Base-by-base conservation (phyloP, 2,113 vertebrate genomes). In the Salminus brasiliensis region DNA sequence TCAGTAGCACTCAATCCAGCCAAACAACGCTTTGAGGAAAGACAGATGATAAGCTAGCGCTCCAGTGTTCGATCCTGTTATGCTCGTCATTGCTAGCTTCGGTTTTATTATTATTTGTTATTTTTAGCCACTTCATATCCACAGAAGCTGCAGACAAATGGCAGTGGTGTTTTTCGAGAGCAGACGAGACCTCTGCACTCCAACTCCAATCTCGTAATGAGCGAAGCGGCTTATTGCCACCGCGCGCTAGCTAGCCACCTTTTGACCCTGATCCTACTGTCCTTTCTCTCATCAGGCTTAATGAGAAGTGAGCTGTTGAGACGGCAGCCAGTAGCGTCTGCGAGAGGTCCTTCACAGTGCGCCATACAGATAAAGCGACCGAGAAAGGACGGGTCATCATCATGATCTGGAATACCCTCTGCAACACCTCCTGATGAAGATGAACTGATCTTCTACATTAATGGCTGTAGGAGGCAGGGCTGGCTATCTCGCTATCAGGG, bases 21-120 rank as follows among this genome's bases (percentile, higher is more conserved):
- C 60, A 59, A 78, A 59, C 59, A 76, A 80, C 34, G 47, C 73
- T 70, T 59, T 69, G 78, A 55, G 65, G 43, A 71, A 79, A 32
- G 66, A 55, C 47, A 29, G 66, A 70, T 36, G 47, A 77, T 39
- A 74, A 79, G 45, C 39, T 55, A 39, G 52, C 11, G 41, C 1
- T 55, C 3, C n/a, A 30, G 8, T 16, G 43, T 53, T 66, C 1
- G 0, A 1, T 0, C 15, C 23, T 43, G 49, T 52, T 36, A 52
- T 7, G n/a, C 27, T 67, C 32, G 30, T 45, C 25, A 29, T 74
- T 62, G 30, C 15, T 60, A 43, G 36, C 27, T 52, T 52, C 34
- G 45, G 4, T 2, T 25, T 41, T 32, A 34, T 23, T 29, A 45
- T 29, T n/a, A 7, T 10, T 32, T 12, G 16, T 77, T 10, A 34